phyloP scores from a whole-genome alignment of 2,113 vertebrate species.

The Chroicocephalus ridibundus region DNA sequence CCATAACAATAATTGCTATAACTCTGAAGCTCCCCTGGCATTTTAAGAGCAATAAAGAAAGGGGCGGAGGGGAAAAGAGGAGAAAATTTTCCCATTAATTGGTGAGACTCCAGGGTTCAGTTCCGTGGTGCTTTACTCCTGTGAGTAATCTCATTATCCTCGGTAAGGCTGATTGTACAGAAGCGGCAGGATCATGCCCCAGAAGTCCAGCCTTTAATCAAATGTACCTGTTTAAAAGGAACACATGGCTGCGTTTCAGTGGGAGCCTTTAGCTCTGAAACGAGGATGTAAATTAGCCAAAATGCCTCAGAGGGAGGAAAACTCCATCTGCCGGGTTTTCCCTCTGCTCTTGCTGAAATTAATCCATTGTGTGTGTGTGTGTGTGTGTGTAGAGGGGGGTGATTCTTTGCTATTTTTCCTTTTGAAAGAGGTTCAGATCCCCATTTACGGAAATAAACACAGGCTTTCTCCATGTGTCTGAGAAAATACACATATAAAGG shows the following conservation, averaged over 20 bases:
- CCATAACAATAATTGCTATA: conserved; percentile 75
- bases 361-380: background rate
- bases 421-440: background rate
- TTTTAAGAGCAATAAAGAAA: conserved; percentile 74
- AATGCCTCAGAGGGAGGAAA: conserved; percentile 43
- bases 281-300: conserved; percentile 32
- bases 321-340: conserved; percentile 58
- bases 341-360: conserved; percentile 14
- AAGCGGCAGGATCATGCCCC: conserved; percentile 16
- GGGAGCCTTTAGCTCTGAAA: conserved; percentile 40
- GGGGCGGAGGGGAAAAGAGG: conserved; percentile 8
- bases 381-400: background rate
- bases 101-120: conserved; percentile 17
- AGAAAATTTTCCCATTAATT: conserved; percentile 50
- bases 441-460: background rate
- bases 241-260: conserved; percentile 41
- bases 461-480: background rate
- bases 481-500: background rate
- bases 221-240: conserved; percentile 50
- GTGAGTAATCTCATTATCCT: conserved; percentile 47
- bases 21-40: conserved; percentile 70
- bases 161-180: conserved; percentile 4
- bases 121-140: conserved; percentile 34
- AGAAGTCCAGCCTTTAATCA: conserved; percentile 58
- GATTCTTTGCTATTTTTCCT: background rate